Evolutionary conservation across 1,140 invertebrate genomes (phyloP).

Genomic region (Schlechtendalia chinensis): DNA sequence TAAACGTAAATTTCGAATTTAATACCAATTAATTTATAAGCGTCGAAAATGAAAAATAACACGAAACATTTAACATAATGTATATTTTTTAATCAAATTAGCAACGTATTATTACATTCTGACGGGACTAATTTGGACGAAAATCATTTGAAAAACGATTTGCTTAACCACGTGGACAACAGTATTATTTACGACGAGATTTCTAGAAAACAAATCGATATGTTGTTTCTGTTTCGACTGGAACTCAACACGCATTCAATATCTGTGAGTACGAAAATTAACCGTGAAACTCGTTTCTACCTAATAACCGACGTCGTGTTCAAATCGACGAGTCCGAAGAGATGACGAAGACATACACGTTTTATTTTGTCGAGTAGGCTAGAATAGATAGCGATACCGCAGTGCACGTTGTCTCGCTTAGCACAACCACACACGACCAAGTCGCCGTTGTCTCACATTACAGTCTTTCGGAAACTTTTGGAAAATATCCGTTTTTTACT

Average conservation of each 20-base stretch:
- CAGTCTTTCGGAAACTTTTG: too few relatives aligned
- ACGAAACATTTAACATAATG: too few relatives aligned
- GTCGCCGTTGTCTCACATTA: too few relatives aligned
- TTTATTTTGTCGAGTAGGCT: neutral
- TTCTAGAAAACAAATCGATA: conserved; percentile 2
- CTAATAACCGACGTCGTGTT: neutral
- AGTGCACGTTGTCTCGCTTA: too few relatives aligned
- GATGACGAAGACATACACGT: neutral
- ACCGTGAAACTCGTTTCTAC: neutral
- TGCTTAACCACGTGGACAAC: neutral
- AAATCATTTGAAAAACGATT: conserved; percentile 22
- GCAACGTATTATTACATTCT: neutral
- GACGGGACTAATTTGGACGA: neutral
- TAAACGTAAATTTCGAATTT: too few relatives aligned
- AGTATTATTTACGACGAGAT: neutral
- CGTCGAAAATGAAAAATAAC: too few relatives aligned
- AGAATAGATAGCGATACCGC: neutral
- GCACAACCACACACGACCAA: neutral
- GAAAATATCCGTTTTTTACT: too few relatives aligned
- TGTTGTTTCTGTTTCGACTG: conserved; percentile 11
- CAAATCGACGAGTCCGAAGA: too few relatives aligned
- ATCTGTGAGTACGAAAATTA: neutral
- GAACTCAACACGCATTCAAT: conserved; percentile 14
- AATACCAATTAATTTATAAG: too few relatives aligned
- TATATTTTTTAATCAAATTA: neutral